Base-by-base conservation (phyloP, 1,140 invertebrate genomes). In the Philopotamus ludificatus region DNA sequence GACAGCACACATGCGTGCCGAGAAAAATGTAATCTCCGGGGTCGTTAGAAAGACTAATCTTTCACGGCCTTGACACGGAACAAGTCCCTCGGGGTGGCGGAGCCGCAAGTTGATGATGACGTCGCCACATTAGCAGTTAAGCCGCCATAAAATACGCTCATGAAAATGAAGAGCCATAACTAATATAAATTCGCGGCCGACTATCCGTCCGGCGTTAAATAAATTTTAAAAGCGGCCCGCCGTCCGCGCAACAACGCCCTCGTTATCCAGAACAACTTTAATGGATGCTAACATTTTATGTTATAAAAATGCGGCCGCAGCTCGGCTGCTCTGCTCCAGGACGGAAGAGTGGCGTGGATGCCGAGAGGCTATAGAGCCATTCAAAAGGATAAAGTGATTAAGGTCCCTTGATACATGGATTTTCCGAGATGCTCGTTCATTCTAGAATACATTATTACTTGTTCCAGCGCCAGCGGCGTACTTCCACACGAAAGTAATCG, bases 41-140 rank as follows among this genome's bases (percentile, higher is more conserved):
- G 54, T 41, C 54, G 54, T 57, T 41, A 57, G 42, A 20, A 39
- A 57, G 54, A 28, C 28, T 57, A 57, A 57, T 57, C 54, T 57
- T 20, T 42, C 34, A 4, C 21, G 15, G 54, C 34, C 54, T 57
- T 22, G 54, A 57, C 54, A 41, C 8, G 54, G 23, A 26, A 42
- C n/a, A 12, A 7, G 28, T 34, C 28, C 12, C 12, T 34, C 28
- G 28, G 28, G 28, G 12, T 12, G 28, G 4, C 28, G n/a, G n/a
- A n/a, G 28, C 28, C 28, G 28, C 4, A 4, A 4, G 4, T 34
- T 34, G 28, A 34, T 34, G 28, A 34, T 34, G 28, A 7, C 28
- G 12, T 34, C 28, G 28, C 28, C n/a, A n/a, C n/a, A n/a, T n/a
- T n/a, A n/a, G n/a, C n/a, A n/a, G n/a, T n/a, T n/a, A n/a, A n/a